Percentiles rank a stretch among this genome's conserved stretches.
These are phyloP conservation scores for Hepsetus odoe DNA, from an alignment of 2,113 vertebrate genomes.

Conservation along the genomic window DNA sequence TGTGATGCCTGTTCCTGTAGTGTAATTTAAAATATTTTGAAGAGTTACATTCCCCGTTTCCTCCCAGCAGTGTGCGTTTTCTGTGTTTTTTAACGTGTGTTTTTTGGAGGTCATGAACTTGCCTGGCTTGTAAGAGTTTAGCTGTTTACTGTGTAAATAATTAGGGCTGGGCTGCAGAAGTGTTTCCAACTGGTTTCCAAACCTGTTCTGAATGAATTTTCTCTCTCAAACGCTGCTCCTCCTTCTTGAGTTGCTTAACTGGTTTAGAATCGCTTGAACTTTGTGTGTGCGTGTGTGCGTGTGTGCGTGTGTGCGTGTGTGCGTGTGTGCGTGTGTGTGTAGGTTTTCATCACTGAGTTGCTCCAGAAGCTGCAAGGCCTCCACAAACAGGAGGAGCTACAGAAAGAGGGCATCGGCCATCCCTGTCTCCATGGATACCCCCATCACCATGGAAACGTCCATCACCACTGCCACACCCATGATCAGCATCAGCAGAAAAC, in stretches of 20 bases:
- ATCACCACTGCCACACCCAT: slow-evolving; percentile 58
- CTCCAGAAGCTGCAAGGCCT: slow-evolving; percentile 78
- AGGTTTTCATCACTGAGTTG: slow-evolving; percentile 82
- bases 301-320: slow-evolving; percentile 1
- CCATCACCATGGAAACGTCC: slow-evolving; percentile 46
- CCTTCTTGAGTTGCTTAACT: background rate
- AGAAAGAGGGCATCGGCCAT: slow-evolving; percentile 74
- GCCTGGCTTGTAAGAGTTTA: no score
- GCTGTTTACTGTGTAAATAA: no score
- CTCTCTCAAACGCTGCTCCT: no score
- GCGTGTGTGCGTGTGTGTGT: slow-evolving; percentile 23
- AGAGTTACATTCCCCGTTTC: no score
- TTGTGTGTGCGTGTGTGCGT: background rate
- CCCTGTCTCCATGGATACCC: slow-evolving; percentile 63
- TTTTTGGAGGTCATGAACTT: no score
- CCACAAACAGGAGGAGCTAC: slow-evolving; percentile 80
- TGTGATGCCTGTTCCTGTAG: no score
- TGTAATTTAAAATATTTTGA: no score
- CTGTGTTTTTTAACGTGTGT: no score
- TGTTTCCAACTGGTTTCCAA: no score
- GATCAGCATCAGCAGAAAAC: slow-evolving; percentile 57
- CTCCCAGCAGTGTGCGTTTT: no score
- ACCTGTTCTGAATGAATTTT: no score
- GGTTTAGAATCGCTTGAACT: background rate
- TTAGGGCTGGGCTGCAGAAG: no score